Evolutionary conservation across 2,888 invertebrate species (phyloP).

Genomic region (Halictus quadricinctus): DNA sequence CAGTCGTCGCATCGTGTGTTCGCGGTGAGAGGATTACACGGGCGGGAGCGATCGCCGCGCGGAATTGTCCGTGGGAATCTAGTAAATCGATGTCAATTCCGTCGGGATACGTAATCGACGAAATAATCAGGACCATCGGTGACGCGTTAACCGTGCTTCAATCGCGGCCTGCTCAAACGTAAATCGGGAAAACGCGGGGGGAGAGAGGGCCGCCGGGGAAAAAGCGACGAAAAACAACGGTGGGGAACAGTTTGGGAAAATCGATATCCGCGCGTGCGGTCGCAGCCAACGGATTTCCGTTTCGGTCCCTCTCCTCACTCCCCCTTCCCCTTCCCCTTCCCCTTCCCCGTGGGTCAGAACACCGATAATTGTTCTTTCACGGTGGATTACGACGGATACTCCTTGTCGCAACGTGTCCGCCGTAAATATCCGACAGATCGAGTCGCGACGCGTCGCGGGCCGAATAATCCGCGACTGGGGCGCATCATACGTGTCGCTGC

Average conservation of each 20-base stretch:
- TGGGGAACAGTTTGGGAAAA: slow-evolving; percentile 18
- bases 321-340: neutral
- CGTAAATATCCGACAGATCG: slow-evolving; percentile 54
- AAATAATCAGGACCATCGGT: slow-evolving; percentile 26
- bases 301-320: neutral
- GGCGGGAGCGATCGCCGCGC: neutral
- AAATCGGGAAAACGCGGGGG: neutral
- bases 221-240: slow-evolving; percentile 8
- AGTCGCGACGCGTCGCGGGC: slow-evolving; percentile 45
- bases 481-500: slow-evolving; percentile 48
- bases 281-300: slow-evolving; percentile 35
- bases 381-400: slow-evolving; percentile 57
- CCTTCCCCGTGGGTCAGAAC: neutral
- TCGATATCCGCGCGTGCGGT: slow-evolving; percentile 37
- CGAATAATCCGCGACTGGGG: slow-evolving; percentile 55
- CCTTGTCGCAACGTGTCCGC: slow-evolving; percentile 53
- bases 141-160: slow-evolving; percentile 30
- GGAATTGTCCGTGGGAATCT: slow-evolving; percentile 3
- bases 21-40: slow-evolving; percentile 16
- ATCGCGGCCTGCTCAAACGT: slow-evolving; percentile 1
- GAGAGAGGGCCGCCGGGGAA: neutral
- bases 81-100: slow-evolving; percentile 7
- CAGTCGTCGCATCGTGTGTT: neutral
- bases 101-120: slow-evolving; percentile 3
- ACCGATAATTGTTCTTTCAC: slow-evolving; percentile 60